These are phyloP conservation scores for Polyploca ridens DNA, from an alignment of 2,888 invertebrate species.

Conservation along the genomic window DNA sequence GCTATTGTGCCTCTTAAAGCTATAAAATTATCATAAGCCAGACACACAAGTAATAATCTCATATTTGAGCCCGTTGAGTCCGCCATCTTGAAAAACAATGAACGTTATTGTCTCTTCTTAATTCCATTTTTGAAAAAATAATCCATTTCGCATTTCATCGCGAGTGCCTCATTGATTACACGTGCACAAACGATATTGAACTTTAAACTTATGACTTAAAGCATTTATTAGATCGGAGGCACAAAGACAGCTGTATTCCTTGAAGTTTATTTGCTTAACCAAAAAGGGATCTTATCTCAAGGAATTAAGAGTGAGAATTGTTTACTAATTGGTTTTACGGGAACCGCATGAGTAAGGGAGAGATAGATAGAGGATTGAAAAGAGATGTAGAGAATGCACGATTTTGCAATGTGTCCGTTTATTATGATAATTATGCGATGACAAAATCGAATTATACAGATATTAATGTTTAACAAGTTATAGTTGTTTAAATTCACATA, in stretches of 20 bases:
- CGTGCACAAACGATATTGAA: slow-evolving; percentile 37
- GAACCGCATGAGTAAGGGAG: slow-evolving; percentile 66
- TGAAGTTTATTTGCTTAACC: slow-evolving; percentile 52
- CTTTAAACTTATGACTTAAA: slow-evolving; percentile 43
- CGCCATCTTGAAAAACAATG: slow-evolving; percentile 84
- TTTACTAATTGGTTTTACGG: slow-evolving; percentile 69
- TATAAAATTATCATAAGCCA: slow-evolving; percentile 77
- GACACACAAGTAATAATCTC: slow-evolving; percentile 74
- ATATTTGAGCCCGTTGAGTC: slow-evolving; percentile 71
- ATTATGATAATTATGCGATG: slow-evolving; percentile 73
- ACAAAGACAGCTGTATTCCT: slow-evolving; percentile 65
- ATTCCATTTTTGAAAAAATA: slow-evolving; percentile 85
- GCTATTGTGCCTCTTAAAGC: slow-evolving; percentile 64
- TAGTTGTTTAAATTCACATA: not conserved
- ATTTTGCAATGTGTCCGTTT: slow-evolving; percentile 70
- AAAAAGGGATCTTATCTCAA: slow-evolving; percentile 63
- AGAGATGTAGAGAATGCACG: slow-evolving; percentile 62
- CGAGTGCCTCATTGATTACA: slow-evolving; percentile 72
- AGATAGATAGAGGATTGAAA: slow-evolving; percentile 54
- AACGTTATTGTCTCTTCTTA: slow-evolving; percentile 84
- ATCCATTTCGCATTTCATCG: slow-evolving; percentile 83
- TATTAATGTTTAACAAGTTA: slow-evolving; percentile 35
- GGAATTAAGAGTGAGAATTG: slow-evolving; percentile 59
- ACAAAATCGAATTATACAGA: slow-evolving; percentile 68
- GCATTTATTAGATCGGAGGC: slow-evolving; percentile 41